Base-by-base conservation (phyloP, 2,888 invertebrate species). In the Parnassius glacialis region DNA sequence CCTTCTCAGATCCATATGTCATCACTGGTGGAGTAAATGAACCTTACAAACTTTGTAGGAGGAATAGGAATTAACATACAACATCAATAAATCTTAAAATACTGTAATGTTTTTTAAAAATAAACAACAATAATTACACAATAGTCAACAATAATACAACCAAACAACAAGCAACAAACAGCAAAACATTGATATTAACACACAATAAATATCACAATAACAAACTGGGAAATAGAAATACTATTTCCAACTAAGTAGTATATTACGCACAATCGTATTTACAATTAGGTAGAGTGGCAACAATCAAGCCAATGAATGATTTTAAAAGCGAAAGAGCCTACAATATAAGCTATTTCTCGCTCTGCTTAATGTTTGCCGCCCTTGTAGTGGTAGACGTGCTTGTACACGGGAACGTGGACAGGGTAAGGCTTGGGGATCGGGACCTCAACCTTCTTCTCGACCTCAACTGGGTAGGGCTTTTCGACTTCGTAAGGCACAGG, bases 401-500 rank as follows among this genome's bases (percentile, higher is more conserved):
- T 95, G 89, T 95, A 95, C 16, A 95, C 94, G 51, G 95, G 95
- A 11, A 94, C 93, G 70, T 95, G 95, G 70, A 95, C 95, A 62
- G 95, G 94, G 84, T 95, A 95, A 9, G 95, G 95, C 76, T 94
- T 94, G 72, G 94, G 93, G 70, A 94, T 92, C 12, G 94, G 93
- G 52, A 95, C 93, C 78, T 94, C 94, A 55, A 95, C 94, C 77
- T 93, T 95, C 87, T 95, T 95, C 68, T 95, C 94, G 42, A 95
- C 94, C 81, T 94, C 94, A 7, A 95, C 94, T 70, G 95, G 95
- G 92, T 95, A 95, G 7, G 95, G 95, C 76, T 94, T 95, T 75
- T 95, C 94, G 2, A 95, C 93, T 70, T 94, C 94, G 73, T 95
- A 94, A 20, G 94, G 94, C 25, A 94, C 93, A 25, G 94, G 94